Evolutionary conservation across 2,797 vertebrate genomes (phyloP), one percentile per base, ranked within the genome.

Genomic region (Amazona ochrocephala): DNA sequence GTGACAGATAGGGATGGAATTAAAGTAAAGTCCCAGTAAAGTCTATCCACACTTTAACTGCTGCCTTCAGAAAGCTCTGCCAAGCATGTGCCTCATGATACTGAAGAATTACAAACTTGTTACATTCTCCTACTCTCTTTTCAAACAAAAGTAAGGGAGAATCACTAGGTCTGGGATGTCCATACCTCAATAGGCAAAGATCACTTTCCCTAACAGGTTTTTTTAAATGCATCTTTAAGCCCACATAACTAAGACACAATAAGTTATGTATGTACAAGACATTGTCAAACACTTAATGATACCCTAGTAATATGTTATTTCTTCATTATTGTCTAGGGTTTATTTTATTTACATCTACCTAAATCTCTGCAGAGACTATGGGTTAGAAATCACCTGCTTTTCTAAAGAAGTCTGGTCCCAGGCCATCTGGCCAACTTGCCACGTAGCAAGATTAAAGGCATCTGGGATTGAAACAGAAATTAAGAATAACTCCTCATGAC

Each of bases 311-410:
- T 39, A 44, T 9, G 3, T 29, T 66, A 6, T 80, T 37, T 44
- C 13, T 74, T 92, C 80, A 47, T 76, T 56, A 37, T 45, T 22
- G 71, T 34, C 11, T 24, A 50, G 8, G 45, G 27, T 62, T 51
- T 77, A 65, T 51, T 84, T 80, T 88, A 74, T 86, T 94, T 60
- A 20, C 76, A 62, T 15, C 39, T 48, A 5, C 44, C 17, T 45
- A 77, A 61, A 72, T 68, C 4, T 66, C 29, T 92, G 58, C 53
- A 56, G 84, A 88, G 48, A 72, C 21, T 39, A 65, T 14, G 8
- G 42, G 29, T 88, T 75, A 86, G 73, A 81, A 90, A 65, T 4
- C 48, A 75, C 51, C 26, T 93, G 86, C 67, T 82, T 90, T 95
- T 83, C 37, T 54, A 65, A 90, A 87, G 24, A 32, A 74, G 11